These are phyloP conservation scores for Spodoptera frugiperda DNA, from an alignment of 1,140 invertebrate genomes.

Conservation along the genomic window DNA sequence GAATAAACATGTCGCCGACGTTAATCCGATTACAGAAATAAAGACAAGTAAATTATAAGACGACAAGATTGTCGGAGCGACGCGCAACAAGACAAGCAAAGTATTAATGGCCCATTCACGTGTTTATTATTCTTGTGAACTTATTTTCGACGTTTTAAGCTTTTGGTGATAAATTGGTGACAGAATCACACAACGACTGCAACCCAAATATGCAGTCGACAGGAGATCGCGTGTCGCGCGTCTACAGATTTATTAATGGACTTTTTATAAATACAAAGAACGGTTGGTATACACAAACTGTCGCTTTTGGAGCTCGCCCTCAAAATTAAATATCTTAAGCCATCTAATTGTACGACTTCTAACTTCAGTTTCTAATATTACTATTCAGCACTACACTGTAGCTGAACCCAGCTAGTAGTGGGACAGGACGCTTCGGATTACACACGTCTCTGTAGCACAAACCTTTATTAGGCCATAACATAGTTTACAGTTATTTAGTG, in stretches of 20 bases:
- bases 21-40: constrained; percentile 43
- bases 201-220: constrained; percentile 8
- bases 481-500: too few species aligned
- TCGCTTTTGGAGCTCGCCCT: too few species aligned
- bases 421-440: too few species aligned
- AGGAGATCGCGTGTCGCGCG: constrained; percentile 3
- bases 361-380: too few species aligned
- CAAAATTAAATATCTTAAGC: too few species aligned
- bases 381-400: too few species aligned
- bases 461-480: too few species aligned
- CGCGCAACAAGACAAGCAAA: constrained; percentile 20
- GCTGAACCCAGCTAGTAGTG: too few species aligned
- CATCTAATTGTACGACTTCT: too few species aligned
- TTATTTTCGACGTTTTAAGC: constrained; percentile 34
- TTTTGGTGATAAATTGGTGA: constrained; percentile 11
- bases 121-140: constrained; percentile 29
- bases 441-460: too few species aligned
- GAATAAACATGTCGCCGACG: constrained; percentile 30
- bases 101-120: constrained; percentile 44
- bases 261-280: neutral
- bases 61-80: constrained; percentile 5
- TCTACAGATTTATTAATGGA: neutral
- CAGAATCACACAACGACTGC: neutral
- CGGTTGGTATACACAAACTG: too few species aligned
- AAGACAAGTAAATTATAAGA: constrained; percentile 20